Base-by-base conservation (phyloP, 1,140 invertebrate species). In the Babylonia areolata region DNA sequence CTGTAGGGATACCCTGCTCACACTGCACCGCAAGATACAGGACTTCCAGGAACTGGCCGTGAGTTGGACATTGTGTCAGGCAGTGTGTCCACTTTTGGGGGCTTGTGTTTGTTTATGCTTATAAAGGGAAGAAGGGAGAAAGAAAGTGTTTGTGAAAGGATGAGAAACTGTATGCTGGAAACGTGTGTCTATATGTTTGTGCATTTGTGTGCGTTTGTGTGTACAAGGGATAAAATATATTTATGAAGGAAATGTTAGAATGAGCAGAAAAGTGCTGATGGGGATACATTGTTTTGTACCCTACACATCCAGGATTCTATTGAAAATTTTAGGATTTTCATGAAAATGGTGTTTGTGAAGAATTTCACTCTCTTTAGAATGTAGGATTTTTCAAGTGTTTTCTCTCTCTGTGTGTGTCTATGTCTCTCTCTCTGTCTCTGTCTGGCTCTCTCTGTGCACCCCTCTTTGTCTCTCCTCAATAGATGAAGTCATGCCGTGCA, bases 11-110 rank as follows among this genome's bases (percentile, higher is more conserved):
- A 85, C 88, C 40, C 80, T 92, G 69, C 79, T 86, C 40, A 81
- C 88, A 0, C 90, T 90, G 71, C 90, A 89, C 77, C 90, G 89
- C 33, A 89, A 88, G 64, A 92, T 92, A 84, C 91, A 92, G 86
- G 91, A 91, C 64, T 92, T 92, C 33, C 82, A 88, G 75, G 86
- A 90, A 54, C 81, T 90, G 46, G 89, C 89, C 31, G 91, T 91
- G 87, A 85, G 86, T 86, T 23, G n/a, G n/a, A n/a, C n/a, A n/a
- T n/a, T 64, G 2, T 64, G 58, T 64, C 12, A 0, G 58, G 15
- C 12, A 23, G 20, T 64, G 20, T 37, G 80, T 46, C 88, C 54
- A 2, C 33, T 28, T 28, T 28, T 42, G 12, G 40, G 3, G 3
- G 3, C 31, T 31, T 80, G 23, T 80, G 17, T 46, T 3, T 80